Base-by-base conservation (phyloP, 2,113 vertebrate species). In the Sporophila hypoxantha region DNA sequence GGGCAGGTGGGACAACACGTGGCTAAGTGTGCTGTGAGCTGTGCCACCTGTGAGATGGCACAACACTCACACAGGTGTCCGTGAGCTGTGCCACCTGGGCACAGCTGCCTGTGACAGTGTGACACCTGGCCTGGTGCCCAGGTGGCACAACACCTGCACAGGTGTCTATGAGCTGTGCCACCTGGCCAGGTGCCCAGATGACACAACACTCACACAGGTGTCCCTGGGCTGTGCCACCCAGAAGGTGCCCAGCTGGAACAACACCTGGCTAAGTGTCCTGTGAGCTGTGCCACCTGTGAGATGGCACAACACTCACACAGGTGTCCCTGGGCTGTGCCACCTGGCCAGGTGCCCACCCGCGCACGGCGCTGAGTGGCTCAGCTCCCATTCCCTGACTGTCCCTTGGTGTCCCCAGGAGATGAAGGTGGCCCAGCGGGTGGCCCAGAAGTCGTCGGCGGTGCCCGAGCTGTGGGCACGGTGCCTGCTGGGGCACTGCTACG, bases 391-490 rank as follows among this genome's bases (percentile, higher is more conserved):
- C 66, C 56, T 17, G 46, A 13, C 7, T 4, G 6, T 9, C 9
- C 46, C 23, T 2, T 7, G 11, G 2, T 23, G 9, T 23, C 44
- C 37, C 36, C 92, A 99, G 99, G 99, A 99, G 96, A 98, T 99
- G 83, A 99, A 99, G 92, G 82, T 98, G 70, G 99, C 99, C 0
- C 99, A 99, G 94, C 96, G 98, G 8, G 96, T 97, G 55, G 98
- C 99, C 0, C 99, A 99, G 96, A 99, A 98, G 79, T 98, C 98
- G 26, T 97, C 98, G 0, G 77, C 97, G 0, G 96, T 98, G 55
- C 97, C 98, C 0, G 99, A 99, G 89, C 98, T 99, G 97, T 99
- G 99, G 99, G 98, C 98, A 5, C 98, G 98, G 73, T 99, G 98
- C 60, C 96, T 99, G 65, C 97, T 99, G 92, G 99, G 98, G 0